Evolutionary conservation across 2,113 vertebrate species (phyloP), one percentile per base, ranked within the genome.

Genomic region (Corydoras sp.): DNA sequence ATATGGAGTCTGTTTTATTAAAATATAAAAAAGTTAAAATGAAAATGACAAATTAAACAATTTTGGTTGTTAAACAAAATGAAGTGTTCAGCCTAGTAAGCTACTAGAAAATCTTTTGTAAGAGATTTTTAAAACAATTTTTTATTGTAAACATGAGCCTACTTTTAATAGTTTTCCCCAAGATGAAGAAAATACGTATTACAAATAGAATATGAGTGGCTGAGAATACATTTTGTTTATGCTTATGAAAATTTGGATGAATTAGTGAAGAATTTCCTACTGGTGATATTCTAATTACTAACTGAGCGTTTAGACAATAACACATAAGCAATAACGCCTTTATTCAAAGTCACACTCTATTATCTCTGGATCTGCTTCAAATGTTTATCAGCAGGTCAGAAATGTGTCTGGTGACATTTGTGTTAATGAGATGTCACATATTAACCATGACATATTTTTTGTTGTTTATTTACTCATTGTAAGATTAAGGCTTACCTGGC

Each of bases 361-460:
- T 51, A 79, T 64, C 72, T 74, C 64, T 68, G 61, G 64, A 68
- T 67, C 68, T 51, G 49, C 35, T 60, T 56, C 55, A 35, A 51
- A 29, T 35, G 31, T 53, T 62, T 50, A 53, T 65, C 60, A 70
- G 62, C 56, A 53, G 60, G 67, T 54, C 69, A 63, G 55, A 61
- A 31, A 75, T 62, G 30, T 49, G 54, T 9, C 49, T 56, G 32
- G 5, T 68, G 60, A 77, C 71, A 70, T 73, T 74, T 73, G 50
- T 58, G 69, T 76, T 76, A 69, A 73, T 67, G 56, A 30, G 32
- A 54, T 62, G 49, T 73, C 49, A 68, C 66, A 73, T 73, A 69
- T 72, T 73, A 79, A 71, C 63, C 67, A 73, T 73, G 65, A 79
- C 71, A 78, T 61, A 72, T 78, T 76, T 68, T 71, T 31, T 50